Percentiles rank a stretch among this genome's conserved stretches.
Conservation (phyloP, 53 echinoderm and acorn worm species). For the Holothuria leucospilota region DNA sequence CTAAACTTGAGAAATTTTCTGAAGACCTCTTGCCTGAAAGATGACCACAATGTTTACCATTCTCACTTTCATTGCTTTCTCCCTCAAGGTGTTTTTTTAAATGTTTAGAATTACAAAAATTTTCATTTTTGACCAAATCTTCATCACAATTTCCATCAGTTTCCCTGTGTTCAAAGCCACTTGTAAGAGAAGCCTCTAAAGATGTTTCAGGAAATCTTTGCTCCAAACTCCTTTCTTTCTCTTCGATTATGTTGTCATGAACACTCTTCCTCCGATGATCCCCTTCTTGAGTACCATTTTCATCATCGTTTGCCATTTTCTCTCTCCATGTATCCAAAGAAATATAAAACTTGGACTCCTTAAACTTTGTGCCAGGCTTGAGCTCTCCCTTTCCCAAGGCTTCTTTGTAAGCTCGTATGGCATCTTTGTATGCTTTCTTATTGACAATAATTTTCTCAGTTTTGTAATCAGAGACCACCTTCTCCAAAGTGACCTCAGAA, state of each 20-base stretch:
- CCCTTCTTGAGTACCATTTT: not conserved
- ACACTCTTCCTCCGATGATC: not conserved
- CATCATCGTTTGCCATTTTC: not conserved
- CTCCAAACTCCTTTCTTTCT: not conserved
- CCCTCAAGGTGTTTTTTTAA: no score
- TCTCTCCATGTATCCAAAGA: constrained; percentile 25
- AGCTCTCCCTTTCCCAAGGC: constrained; percentile 12
- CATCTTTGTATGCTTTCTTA: constrained; percentile 37
- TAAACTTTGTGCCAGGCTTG: not conserved
- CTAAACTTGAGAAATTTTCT: no score
- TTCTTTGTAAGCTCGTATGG: constrained; percentile 34
- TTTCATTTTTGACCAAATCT: not conserved
- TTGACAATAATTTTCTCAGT: constrained; percentile 33
- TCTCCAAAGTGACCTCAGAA: not conserved
- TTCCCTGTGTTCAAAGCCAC: not conserved
- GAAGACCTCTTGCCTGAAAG: no score
- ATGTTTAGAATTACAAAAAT: not conserved
- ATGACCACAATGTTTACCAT: no score
- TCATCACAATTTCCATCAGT: not conserved
- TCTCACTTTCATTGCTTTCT: no score
- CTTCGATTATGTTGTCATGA: not conserved
- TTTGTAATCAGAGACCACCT: constrained; percentile 30
- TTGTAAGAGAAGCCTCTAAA: no score
- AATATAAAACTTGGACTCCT: constrained; percentile 26
- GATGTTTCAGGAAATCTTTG: no score